Conservation (phyloP, 2,797 vertebrate species). For the Pempheris klunzingeri region DNA sequence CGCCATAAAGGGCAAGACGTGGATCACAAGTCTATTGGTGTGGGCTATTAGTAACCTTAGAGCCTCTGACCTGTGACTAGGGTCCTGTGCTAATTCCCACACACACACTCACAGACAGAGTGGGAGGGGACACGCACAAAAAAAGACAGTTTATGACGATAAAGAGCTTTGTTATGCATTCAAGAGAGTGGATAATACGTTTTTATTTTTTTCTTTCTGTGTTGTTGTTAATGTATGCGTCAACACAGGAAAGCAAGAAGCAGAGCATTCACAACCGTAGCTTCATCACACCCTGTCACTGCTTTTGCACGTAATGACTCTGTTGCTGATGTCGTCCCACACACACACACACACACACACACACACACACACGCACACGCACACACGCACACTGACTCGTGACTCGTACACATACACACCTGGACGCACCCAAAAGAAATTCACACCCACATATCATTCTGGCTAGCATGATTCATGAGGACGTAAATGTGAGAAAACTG, state of each 20-base stretch:
- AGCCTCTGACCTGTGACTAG: conserved; percentile 87
- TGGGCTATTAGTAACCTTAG: conserved; percentile 88
- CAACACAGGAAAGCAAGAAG: conserved; percentile 41
- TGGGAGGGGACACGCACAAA: conserved; percentile 57
- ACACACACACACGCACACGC: neutral
- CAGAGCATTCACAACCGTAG: conserved; percentile 44
- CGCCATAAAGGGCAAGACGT: conserved; percentile 84
- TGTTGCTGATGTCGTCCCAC: conserved; percentile 35
- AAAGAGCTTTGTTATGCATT: conserved; percentile 78
- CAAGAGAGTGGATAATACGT: conserved; percentile 62
- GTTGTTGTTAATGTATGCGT: conserved; percentile 72
- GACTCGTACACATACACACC: conserved; percentile 8
- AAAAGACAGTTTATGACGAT: conserved; percentile 74
- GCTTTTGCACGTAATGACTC: conserved; percentile 49
- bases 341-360: conserved; percentile 36
- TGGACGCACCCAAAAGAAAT: neutral
- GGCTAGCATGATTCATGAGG: conserved; percentile 15
- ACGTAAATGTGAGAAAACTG: conserved; percentile 34
- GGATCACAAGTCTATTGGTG: conserved; percentile 84
- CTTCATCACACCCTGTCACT: conserved; percentile 43
- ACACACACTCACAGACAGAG: conserved; percentile 59
- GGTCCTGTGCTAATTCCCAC: conserved; percentile 87
- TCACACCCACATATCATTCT: conserved; percentile 44
- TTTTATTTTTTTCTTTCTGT: conserved; percentile 31
- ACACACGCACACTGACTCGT: neutral